Percentiles rank a stretch among this genome's conserved stretches.
Conservation (phyloP, 2,888 invertebrate genomes). For the Drosophila neoperkinsi region DNA sequence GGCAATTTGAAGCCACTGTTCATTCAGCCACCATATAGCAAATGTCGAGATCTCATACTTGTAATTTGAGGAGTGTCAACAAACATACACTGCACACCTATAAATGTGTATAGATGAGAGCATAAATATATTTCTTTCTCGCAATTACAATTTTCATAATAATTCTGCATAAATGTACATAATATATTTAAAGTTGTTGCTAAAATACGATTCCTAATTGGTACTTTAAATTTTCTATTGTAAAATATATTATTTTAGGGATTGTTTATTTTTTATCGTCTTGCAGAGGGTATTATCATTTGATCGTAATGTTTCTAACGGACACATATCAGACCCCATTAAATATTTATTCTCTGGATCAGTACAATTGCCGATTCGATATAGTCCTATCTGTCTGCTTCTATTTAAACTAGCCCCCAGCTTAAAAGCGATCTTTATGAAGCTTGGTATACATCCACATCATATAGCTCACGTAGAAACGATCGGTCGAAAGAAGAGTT, state of each 20-base stretch:
- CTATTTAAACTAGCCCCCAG: background rate
- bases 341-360: background rate
- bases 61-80: conserved; percentile 30
- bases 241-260: background rate
- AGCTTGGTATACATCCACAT: background rate
- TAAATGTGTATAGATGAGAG: background rate
- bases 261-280: background rate
- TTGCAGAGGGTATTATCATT: background rate
- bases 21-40: conserved; percentile 1
- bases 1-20: conserved; percentile 22
- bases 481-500: background rate
- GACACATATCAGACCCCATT: background rate
- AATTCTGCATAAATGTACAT: background rate
- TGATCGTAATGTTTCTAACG: background rate
- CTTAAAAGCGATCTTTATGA: background rate
- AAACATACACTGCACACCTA: background rate
- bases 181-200: background rate
- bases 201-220: background rate
- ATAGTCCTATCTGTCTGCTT: background rate
- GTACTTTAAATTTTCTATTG: background rate
- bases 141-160: conserved; percentile 8
- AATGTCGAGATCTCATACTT: conserved; percentile 37
- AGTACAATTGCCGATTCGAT: background rate
- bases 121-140: background rate
- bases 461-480: background rate